Percentiles rank a stretch among this genome's conserved stretches.
Conservation (phyloP, 2,797 vertebrate genomes). For the Rhincodon typus region DNA sequence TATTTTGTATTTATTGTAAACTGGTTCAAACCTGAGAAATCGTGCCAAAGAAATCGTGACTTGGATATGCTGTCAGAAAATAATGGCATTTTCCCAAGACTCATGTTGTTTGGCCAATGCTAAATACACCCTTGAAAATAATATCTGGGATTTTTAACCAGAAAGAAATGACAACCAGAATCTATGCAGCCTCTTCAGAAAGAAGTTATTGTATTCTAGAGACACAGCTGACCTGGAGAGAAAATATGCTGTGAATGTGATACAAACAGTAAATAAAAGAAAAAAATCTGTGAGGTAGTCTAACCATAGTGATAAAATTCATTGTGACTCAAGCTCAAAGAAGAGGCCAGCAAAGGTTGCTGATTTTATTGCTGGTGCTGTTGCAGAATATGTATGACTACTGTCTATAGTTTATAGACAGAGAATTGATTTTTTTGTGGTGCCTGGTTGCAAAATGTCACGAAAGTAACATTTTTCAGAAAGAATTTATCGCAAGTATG, state of each 20-base stretch:
- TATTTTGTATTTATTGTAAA: not conserved
- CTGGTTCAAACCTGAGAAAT: not conserved
- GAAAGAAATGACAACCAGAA: not conserved
- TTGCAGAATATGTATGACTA: not conserved
- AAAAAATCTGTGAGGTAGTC: not conserved
- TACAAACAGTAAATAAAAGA: not conserved
- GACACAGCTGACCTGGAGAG: not conserved
- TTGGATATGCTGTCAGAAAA: not conserved
- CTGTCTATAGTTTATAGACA: not conserved
- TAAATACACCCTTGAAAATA: not conserved
- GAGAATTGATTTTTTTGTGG: constrained; percentile 22
- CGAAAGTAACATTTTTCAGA: constrained; percentile 17
- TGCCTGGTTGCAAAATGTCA: constrained; percentile 14
- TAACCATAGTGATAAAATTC: not conserved
- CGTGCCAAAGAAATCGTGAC: not conserved
- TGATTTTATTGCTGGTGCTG: not conserved
- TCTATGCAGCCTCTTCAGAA: not conserved
- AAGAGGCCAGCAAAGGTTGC: not conserved
- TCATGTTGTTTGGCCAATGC: not conserved
- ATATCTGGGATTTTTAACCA: not conserved
- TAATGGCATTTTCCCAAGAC: not conserved
- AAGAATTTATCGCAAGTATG: not conserved
- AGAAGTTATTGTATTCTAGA: not conserved
- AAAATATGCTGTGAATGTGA: not conserved
- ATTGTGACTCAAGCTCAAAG: not conserved